Conservation (phyloP, 2,113 vertebrate species). For the Euleptes europaea region DNA sequence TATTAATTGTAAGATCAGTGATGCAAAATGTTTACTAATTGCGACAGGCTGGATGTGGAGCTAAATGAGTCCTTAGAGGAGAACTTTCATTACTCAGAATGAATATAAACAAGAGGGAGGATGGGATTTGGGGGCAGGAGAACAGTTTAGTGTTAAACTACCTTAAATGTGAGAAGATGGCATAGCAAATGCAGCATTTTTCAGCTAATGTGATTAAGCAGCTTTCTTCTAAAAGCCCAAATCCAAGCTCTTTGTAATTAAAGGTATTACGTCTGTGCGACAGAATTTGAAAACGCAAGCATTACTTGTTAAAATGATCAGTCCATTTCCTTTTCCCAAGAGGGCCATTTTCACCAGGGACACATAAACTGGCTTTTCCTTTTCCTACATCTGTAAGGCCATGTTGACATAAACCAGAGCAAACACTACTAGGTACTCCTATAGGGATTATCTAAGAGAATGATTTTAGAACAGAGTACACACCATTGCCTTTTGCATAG, state of each 20-base stretch:
- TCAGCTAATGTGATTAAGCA: background rate
- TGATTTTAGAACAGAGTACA: background rate
- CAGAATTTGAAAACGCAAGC: background rate
- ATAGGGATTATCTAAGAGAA: no score
- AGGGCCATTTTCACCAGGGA: background rate
- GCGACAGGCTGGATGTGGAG: slow-evolving; percentile 19
- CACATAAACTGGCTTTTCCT: background rate
- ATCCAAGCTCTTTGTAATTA: background rate
- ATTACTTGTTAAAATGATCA: background rate
- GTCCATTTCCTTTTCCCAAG: background rate
- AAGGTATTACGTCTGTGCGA: background rate
- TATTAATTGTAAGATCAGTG: slow-evolving; percentile 25
- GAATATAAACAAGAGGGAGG: background rate
- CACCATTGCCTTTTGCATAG: background rate
- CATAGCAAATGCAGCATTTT: background rate
- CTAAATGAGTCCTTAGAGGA: slow-evolving; percentile 33
- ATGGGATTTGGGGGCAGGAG: background rate
- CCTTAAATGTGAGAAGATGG: background rate
- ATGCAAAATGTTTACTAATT: slow-evolving; percentile 43
- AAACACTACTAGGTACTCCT: background rate
- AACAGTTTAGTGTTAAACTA: background rate
- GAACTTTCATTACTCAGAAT: slow-evolving; percentile 13
- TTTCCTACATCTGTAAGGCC: background rate
- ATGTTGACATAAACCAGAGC: background rate
- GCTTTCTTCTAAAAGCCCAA: background rate